Evolutionary conservation across 1,140 invertebrate genomes (phyloP).

Genomic region (Archegozetes longisetosus): DNA sequence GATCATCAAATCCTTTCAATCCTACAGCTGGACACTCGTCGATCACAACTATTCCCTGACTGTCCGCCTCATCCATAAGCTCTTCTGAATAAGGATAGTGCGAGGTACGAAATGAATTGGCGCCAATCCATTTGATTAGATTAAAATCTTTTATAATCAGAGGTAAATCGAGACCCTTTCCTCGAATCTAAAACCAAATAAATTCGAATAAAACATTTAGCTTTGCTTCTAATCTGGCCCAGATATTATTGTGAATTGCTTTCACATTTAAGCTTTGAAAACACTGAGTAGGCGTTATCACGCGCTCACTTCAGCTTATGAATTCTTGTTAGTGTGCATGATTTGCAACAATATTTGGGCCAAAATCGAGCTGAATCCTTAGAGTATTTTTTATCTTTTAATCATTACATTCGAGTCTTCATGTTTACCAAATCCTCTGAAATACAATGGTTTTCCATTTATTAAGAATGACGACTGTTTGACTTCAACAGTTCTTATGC

Average conservation of each 20-base stretch:
- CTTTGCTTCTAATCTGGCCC: too few species aligned
- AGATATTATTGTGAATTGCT: too few species aligned
- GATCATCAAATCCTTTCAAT: constrained; percentile 46
- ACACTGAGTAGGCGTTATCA: too few species aligned
- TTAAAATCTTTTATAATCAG: constrained; percentile 54
- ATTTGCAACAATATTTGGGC: too few species aligned
- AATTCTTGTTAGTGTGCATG: too few species aligned
- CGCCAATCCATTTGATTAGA: constrained; percentile 83
- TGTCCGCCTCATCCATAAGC: constrained; percentile 84
- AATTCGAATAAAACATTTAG: too few species aligned
- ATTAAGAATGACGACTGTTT: constrained; percentile 47
- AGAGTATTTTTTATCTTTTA: neutral
- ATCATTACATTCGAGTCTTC: constrained; percentile 72
- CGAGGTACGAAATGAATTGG: constrained; percentile 86
- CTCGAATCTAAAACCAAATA: constrained; percentile 51
- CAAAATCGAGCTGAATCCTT: too few species aligned
- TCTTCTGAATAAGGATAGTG: constrained; percentile 99
- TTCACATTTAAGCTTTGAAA: too few species aligned
- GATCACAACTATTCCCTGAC: constrained; percentile 84
- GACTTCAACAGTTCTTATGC: constrained; percentile 62
- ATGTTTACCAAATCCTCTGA: constrained; percentile 85
- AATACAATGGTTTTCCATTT: constrained; percentile 69
- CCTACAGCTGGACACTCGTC: constrained; percentile 89
- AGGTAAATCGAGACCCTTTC: constrained; percentile 72
- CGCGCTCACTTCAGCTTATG: too few species aligned